Conservation (phyloP, 2,888 invertebrate genomes). For the Lochmaea crataegi region DNA sequence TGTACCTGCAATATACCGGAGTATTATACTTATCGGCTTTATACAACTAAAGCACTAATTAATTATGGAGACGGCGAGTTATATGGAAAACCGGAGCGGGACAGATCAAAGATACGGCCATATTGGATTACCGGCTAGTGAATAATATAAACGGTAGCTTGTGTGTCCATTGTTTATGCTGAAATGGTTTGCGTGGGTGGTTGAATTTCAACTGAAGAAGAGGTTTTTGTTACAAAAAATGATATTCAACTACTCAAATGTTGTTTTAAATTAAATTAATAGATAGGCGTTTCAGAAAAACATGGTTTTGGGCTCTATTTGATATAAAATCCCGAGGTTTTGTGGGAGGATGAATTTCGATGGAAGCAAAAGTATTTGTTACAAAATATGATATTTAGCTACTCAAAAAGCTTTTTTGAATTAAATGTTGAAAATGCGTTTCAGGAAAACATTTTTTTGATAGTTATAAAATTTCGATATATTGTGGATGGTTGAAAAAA, state of each 20-base stretch:
- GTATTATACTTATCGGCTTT: conserved; percentile 49
- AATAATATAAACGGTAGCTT: conserved; percentile 59
- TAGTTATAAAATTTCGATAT: too few relatives aligned
- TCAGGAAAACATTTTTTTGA: too few relatives aligned
- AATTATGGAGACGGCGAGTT: conserved; percentile 59
- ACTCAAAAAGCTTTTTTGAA: too few relatives aligned
- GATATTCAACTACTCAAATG: neutral
- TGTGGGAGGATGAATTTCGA: too few relatives aligned
- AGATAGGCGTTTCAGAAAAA: neutral
- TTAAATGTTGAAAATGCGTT: too few relatives aligned
- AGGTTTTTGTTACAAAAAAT: conserved; percentile 20
- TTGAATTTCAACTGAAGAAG: conserved; percentile 29
- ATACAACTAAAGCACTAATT: conserved; percentile 53
- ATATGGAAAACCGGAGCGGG: conserved; percentile 58
- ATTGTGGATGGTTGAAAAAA: too few relatives aligned
- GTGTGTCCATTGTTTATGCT: conserved; percentile 57
- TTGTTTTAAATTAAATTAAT: neutral
- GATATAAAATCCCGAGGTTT: too few relatives aligned
- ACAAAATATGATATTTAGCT: too few relatives aligned
- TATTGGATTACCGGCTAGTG: conserved; percentile 57
- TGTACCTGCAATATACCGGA: conserved; percentile 46
- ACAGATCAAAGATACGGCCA: conserved; percentile 61
- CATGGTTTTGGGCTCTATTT: too few relatives aligned
- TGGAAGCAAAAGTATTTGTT: too few relatives aligned
- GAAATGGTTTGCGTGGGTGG: conserved; percentile 42